These are phyloP conservation scores for Oegoconia quadripuncta DNA, from an alignment of 2,888 invertebrate genomes.

Conservation along the genomic window DNA sequence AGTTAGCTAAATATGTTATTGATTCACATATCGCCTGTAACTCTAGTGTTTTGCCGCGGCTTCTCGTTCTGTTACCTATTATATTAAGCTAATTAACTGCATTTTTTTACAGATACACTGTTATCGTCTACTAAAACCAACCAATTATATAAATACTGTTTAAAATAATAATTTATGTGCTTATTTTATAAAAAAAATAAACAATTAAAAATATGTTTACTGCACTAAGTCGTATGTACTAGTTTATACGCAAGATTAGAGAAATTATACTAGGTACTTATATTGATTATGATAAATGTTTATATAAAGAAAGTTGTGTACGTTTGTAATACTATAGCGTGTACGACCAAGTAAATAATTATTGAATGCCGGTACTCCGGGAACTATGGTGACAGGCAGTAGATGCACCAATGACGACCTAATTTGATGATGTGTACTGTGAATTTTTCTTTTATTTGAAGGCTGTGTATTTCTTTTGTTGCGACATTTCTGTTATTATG, in stretches of 20 bases:
- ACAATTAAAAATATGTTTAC: constrained; percentile 36
- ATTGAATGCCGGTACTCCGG: constrained; percentile 36
- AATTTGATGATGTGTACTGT: constrained; percentile 29
- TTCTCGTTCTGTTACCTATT: constrained; percentile 30
- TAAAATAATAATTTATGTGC: constrained; percentile 24
- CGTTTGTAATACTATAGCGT: constrained; percentile 53
- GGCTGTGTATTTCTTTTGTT: constrained; percentile 44
- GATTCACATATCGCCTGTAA: constrained; percentile 37
- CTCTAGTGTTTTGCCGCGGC: constrained; percentile 20
- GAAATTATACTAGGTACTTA: constrained; percentile 43
- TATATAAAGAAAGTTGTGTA: constrained; percentile 51
- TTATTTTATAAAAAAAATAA: constrained; percentile 11
- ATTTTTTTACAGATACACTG: no score
- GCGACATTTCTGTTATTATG: constrained; percentile 32
- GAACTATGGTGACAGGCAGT: constrained; percentile 38
- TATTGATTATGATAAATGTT: constrained; percentile 48
- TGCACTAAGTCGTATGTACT: constrained; percentile 49
- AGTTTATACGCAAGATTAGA: constrained; percentile 46
- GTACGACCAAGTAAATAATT: constrained; percentile 56
- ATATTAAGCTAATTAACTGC: constrained; percentile 41
- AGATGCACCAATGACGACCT: constrained; percentile 47
- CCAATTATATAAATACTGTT: constrained; percentile 26
- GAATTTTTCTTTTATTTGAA: constrained; percentile 32
- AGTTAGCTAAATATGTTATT: constrained; percentile 20
- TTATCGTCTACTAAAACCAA: no score